A percentile compares a stretch with the other conserved stretches of the same genome.
Evolutionary conservation across 1,140 invertebrate species (phyloP).

Genomic region (Drosophila busckii): DNA sequence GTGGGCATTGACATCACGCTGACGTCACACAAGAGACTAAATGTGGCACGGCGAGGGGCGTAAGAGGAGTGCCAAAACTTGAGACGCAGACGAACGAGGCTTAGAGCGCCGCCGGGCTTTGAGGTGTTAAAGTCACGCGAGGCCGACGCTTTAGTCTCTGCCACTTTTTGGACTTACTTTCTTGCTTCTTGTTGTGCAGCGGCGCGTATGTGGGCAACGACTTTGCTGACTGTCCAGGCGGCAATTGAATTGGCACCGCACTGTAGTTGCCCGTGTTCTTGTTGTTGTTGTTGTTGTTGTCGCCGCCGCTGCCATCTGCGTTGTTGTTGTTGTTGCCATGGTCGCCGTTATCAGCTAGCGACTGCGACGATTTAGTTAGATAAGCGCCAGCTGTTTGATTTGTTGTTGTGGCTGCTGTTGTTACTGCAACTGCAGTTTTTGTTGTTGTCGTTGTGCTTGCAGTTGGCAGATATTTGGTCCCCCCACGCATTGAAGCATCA

Average conservation of each 20-base stretch:
- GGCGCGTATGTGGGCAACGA: slow-evolving; percentile 36
- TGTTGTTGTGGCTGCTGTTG: slow-evolving; percentile 17
- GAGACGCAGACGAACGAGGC: slow-evolving; percentile 7
- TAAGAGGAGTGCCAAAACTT: neutral
- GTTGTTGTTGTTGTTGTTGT: slow-evolving; percentile 4
- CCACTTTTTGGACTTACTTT: slow-evolving; percentile 52
- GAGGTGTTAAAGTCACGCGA: slow-evolving; percentile 61
- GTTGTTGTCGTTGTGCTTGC: slow-evolving; percentile 1
- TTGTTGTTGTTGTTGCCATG: slow-evolving; percentile 50
- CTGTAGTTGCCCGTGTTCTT: slow-evolving; percentile 9
- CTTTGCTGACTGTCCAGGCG: slow-evolving; percentile 15
- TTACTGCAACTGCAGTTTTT: slow-evolving; percentile 12
- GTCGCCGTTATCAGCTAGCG: slow-evolving; percentile 56
- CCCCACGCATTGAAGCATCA: slow-evolving; percentile 8
- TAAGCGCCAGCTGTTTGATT: slow-evolving; percentile 67
- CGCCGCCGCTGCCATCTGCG: slow-evolving; percentile 3
- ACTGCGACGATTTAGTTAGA: slow-evolving; percentile 50
- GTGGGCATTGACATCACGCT: slow-evolving; percentile 14
- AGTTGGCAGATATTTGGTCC: slow-evolving; percentile 27
- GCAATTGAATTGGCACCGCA: slow-evolving; percentile 16
- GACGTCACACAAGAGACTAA: slow-evolving; percentile 23
- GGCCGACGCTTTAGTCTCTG: neutral
- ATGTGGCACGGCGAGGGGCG: neutral
- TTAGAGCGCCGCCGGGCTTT: slow-evolving; percentile 35
- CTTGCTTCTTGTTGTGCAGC: slow-evolving; percentile 52